phyloP scores from a whole-genome alignment of 1,140 invertebrate species.

The Helicoverpa zea region DNA sequence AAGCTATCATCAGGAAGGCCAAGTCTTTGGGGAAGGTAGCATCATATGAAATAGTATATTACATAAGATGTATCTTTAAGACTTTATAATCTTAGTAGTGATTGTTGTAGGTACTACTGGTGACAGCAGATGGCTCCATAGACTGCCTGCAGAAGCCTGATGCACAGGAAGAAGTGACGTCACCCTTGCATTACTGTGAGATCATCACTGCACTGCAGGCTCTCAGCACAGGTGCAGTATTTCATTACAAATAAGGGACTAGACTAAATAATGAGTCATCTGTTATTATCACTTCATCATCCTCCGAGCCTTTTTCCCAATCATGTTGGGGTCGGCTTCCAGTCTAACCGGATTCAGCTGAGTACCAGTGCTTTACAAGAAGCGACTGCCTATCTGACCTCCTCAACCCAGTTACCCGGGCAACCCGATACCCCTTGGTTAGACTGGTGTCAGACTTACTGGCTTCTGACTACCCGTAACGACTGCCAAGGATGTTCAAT shows the following conservation, averaged over 20 bases:
- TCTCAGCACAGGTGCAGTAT: conserved; percentile 86
- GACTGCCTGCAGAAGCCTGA: conserved; percentile 94
- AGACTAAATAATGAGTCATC: not conserved
- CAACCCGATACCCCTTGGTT: no score
- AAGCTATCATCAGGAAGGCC: conserved; percentile 86
- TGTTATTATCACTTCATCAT: conserved; percentile 7
- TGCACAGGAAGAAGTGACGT: conserved; percentile 94
- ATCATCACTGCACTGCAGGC: conserved; percentile 91
- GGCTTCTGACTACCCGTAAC: no score
- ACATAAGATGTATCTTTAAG: no score
- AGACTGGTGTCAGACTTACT: no score
- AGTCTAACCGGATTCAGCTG: no score
- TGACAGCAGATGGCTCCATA: conserved; percentile 98
- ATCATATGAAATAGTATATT: no score
- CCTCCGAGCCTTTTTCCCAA: no score
- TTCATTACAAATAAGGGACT: not conserved
- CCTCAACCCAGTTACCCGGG: no score
- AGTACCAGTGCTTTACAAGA: no score
- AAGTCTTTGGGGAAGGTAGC: conserved; percentile 76
- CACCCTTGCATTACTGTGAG: conserved; percentile 94
- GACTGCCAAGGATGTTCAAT: no score
- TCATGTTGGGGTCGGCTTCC: no score
- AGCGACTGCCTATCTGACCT: no score
- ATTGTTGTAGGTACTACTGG: conserved; percentile 85
- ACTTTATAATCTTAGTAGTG: not conserved